Evolutionary conservation across 2,113 vertebrate genomes (phyloP).

Genomic region (Chinchilla lanigera): DNA sequence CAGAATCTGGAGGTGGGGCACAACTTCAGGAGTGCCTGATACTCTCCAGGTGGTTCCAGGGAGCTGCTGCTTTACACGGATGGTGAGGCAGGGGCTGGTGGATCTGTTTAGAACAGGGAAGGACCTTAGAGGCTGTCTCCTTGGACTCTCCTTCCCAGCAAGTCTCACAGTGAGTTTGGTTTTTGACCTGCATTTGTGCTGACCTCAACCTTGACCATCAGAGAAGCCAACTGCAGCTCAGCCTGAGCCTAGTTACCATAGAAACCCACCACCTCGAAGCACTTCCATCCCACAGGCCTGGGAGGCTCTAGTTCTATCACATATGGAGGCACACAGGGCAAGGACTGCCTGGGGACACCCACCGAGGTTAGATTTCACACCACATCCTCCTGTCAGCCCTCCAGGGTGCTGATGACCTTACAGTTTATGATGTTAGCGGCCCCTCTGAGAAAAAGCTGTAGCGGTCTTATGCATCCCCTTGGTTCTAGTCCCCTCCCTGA

Average conservation of each 20-base stretch:
- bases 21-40: background rate
- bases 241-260: conserved; percentile 4
- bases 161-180: background rate
- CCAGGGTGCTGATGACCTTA: background rate
- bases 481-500: background rate
- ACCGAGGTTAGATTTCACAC: background rate
- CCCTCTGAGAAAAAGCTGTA: background rate
- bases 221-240: background rate
- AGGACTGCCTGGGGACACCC: background rate
- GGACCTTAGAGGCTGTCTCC: background rate
- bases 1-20: background rate
- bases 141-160: background rate
- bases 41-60: background rate
- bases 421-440: background rate
- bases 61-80: background rate
- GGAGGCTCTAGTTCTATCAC: background rate
- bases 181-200: background rate
- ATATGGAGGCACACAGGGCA: background rate
- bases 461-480: background rate
- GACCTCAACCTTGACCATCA: background rate
- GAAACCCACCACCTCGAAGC: background rate
- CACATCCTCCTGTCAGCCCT: background rate
- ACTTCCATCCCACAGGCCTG: background rate
- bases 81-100: background rate
- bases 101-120: background rate